These are phyloP conservation scores for Ptilodon capucinus DNA, from an alignment of 2,888 invertebrate genomes.

Conservation along the genomic window DNA sequence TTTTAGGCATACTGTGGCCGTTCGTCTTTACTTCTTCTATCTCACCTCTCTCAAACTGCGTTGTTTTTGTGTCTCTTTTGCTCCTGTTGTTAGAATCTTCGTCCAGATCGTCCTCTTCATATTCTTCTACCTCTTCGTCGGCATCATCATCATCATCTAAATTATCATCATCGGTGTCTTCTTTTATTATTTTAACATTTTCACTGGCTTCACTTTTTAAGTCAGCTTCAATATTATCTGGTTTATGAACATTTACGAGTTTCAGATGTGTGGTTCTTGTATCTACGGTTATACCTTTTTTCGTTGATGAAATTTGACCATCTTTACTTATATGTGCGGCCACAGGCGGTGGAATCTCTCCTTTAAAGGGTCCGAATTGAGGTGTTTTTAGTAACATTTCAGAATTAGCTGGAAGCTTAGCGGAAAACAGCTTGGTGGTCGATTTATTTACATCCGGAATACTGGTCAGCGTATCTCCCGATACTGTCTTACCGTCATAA, in stretches of 20 bases:
- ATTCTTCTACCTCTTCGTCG: slow-evolving; percentile 37
- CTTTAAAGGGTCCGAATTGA: slow-evolving; percentile 88
- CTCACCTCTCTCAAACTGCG: slow-evolving; percentile 59
- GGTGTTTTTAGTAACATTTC: slow-evolving; percentile 86
- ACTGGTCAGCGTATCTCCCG: slow-evolving; percentile 84
- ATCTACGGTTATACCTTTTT: slow-evolving; percentile 11
- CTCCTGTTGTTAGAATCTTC: slow-evolving; percentile 26
- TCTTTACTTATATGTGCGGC: slow-evolving; percentile 48
- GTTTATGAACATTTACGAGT: slow-evolving; percentile 55
- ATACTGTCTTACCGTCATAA: slow-evolving; percentile 89
- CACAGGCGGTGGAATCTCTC: slow-evolving; percentile 84
- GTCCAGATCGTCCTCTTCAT: slow-evolving; percentile 37
- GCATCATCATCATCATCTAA: slow-evolving; percentile 39
- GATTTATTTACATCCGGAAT: slow-evolving; percentile 69
- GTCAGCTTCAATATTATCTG: slow-evolving; percentile 42
- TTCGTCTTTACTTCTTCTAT: slow-evolving; percentile 49
- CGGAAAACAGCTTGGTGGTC: slow-evolving; percentile 62
- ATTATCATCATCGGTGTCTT: slow-evolving; percentile 27
- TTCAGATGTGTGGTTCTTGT: slow-evolving; percentile 63
- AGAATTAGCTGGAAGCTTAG: slow-evolving; percentile 70
- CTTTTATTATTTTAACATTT: slow-evolving; percentile 37
- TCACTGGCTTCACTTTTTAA: slow-evolving; percentile 55
- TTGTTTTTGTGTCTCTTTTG: slow-evolving; percentile 58
- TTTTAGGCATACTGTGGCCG: slow-evolving; percentile 47
- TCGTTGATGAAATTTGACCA: neutral